Evolutionary conservation across 2,797 vertebrate genomes (phyloP), one percentile per base, ranked within the genome.

Genomic region (Ctenosaura bakeri): DNA sequence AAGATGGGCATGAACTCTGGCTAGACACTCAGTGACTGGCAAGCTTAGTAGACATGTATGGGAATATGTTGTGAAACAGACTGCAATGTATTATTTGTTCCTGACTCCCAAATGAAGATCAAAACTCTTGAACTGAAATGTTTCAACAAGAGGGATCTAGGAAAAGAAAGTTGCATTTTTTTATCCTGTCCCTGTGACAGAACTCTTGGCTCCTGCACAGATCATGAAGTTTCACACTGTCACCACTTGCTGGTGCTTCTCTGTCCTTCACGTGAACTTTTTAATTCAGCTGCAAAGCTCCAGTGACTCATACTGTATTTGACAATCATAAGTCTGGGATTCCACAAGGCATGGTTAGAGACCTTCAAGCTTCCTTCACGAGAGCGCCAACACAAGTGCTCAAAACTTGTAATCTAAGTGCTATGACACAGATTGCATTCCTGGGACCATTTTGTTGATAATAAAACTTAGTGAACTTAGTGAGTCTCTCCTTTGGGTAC

Each of bases 241-340:
- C 42, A 35, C 38, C 35, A 59, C 50, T 20, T 74, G 52, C 46
- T 87, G 83, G 42, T 10, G 38, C 18, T 35, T 50, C 13, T 22
- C 20, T 76, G 26, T 22, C 59, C 69, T 83, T 83, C 62, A 90
- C 18, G 42, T 83, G 80, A 90, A 90, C 46, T 56, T 87, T 66
- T 66, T 32, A 86, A 82, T 52, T 81, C 32, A 52, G 50, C 10
- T 83, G 6, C 46, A 87, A 56, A 18, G 26, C 46, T 78, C 50
- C 59, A 83, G 13, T 77, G 46, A 87, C n/a, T 29, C 4, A 18
- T 77, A 83, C 26, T 77, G 6, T 66, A 62, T 87, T 54, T 64
- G 38, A 26, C 10, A 76, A 77, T 77, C 20, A 52, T 6, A 35
- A 6, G 13, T 76, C 71, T 90, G 80, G 73, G 42, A 89, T 78